Conservation (phyloP, 2,113 vertebrate species). For the Mobula birostris region DNA sequence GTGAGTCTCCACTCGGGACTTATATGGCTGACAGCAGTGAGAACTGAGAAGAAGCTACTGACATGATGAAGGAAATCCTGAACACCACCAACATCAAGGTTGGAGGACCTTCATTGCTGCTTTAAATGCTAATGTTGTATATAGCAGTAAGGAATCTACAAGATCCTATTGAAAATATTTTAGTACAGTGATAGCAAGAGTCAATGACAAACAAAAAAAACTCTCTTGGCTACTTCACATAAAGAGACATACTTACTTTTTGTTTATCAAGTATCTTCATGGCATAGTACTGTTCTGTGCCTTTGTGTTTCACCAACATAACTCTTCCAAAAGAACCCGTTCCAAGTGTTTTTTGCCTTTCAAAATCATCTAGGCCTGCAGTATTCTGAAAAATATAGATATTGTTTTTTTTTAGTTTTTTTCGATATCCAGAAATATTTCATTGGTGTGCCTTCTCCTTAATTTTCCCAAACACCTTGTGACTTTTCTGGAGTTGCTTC, state of each 20-base stretch:
- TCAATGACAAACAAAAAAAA: not conserved
- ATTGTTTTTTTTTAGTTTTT: no score
- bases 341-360: constrained; percentile 92
- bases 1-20: no score
- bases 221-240: not conserved
- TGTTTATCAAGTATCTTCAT: constrained; percentile 99
- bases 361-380: constrained; percentile 91
- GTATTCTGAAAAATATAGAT: constrained; percentile 66
- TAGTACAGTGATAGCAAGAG: not conserved
- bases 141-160: not conserved
- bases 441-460: not conserved
- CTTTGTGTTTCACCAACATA: constrained; percentile 96
- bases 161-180: not conserved
- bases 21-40: no score
- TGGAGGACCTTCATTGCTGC: no score
- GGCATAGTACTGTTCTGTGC: constrained; percentile 91
- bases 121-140: no score
- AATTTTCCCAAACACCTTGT: not conserved
- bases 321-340: constrained; percentile 97
- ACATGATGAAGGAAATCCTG: no score
- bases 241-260: constrained; percentile 66
- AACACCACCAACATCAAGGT: no score
- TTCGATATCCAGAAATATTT: not conserved
- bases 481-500: not conserved
- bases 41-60: no score